Percentiles rank a stretch among this genome's conserved stretches.
These are phyloP conservation scores for Drosophila kanapiae DNA, from an alignment of 1,140 invertebrate species.

Conservation along the genomic window DNA sequence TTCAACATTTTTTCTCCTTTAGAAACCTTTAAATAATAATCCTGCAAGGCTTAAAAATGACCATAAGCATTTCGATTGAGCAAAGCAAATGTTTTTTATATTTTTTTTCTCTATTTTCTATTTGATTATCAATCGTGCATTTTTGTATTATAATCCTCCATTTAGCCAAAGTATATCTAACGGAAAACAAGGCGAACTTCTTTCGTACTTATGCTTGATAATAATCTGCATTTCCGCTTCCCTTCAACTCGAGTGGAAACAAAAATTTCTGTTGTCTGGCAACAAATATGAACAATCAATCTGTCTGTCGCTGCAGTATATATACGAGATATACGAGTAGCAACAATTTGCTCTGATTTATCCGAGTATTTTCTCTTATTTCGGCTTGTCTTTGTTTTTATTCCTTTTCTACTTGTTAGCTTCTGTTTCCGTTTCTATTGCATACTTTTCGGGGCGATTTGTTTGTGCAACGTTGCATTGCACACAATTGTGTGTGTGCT, in stretches of 20 bases:
- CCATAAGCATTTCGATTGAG: too few relatives aligned
- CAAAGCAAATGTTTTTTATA: too few relatives aligned
- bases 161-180: neutral
- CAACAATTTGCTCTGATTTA: slow-evolving; percentile 8
- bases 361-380: slow-evolving; percentile 13
- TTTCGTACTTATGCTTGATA: slow-evolving; percentile 22
- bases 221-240: slow-evolving; percentile 39
- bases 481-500: slow-evolving; percentile 30
- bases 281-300: slow-evolving; percentile 61
- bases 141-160: neutral
- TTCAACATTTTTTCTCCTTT: too few relatives aligned
- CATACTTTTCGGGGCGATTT: slow-evolving; percentile 24
- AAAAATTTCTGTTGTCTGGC: slow-evolving; percentile 36
- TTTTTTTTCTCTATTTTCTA: too few relatives aligned
- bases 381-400: slow-evolving; percentile 21
- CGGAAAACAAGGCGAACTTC: slow-evolving; percentile 22
- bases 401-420: slow-evolving; percentile 37
- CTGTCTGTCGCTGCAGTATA: slow-evolving; percentile 5
- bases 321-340: slow-evolving; percentile 8
- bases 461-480: slow-evolving; percentile 40
- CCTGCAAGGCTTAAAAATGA: too few relatives aligned
- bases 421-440: slow-evolving; percentile 54
- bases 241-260: slow-evolving; percentile 25
- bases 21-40: too few relatives aligned
- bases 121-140: too few relatives aligned